Base-by-base conservation (phyloP, 2,113 vertebrate species). In the Perca fluviatilis region DNA sequence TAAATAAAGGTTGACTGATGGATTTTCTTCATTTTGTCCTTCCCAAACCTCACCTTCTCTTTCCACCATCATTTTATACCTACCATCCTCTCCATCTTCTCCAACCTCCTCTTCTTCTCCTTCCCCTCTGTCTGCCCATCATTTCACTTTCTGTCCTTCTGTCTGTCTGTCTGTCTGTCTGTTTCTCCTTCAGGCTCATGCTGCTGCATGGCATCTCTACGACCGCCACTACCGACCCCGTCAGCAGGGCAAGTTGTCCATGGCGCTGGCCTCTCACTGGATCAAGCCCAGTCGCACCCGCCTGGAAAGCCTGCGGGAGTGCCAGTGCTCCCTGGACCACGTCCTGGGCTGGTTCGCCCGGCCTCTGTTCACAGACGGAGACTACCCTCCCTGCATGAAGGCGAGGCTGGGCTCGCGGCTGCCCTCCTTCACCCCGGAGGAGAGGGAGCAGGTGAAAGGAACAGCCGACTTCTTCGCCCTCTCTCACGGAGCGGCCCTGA, bases 401-500 rank as follows among this genome's bases (percentile, higher is more conserved):
- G 92, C 23, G 4, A 93, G 96, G 63, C 95, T 99, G 57, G 96
- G 97, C 1, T 93, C 95, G 2, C 90, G 96, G 15, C 92, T 99
- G 85, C 98, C 98, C 3, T 83, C 94, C 70, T 99, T 99, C 89
- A 97, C 93, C 5, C 92, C 90, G 8, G 88, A 84, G 47, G 98
- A 99, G 94, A 96, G 95, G 77, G 92, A 86, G 25, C 91, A 94
- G 62, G 77, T 99, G 79, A 96, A 91, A 25, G 97, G 97, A 12
- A 98, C 98, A 0, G 98, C 97, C 0, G 98, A 99, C 92, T 99
- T 99, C 86, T 99, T 99, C 68, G 97, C 98, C 73, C 97, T 99
- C 67, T 99, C 98, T 46, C 98, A 99, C 71, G 98, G 98, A 36
- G 97, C 98, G 1, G 95, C 95, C 0, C 91, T 99, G 71, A 99